Conservation (phyloP, 2,888 invertebrate genomes). For the Lycaena phlaeas region DNA sequence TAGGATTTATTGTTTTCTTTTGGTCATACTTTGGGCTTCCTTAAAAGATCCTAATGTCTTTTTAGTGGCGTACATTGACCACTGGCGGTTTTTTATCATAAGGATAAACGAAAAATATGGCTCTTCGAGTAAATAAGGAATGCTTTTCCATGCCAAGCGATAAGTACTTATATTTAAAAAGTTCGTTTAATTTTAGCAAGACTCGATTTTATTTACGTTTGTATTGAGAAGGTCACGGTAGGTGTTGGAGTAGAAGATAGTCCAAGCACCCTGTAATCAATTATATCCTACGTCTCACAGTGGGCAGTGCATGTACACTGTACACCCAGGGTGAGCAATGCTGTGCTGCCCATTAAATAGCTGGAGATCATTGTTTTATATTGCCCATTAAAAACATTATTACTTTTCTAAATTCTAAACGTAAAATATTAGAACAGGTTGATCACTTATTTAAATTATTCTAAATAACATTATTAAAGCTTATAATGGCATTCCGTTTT, state of each 20-base stretch:
- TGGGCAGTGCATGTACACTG: background rate
- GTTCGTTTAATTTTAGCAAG: too few relatives aligned
- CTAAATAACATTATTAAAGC: too few relatives aligned
- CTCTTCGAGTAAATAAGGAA: background rate
- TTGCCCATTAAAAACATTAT: constrained; percentile 1
- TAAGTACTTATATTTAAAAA: too few relatives aligned
- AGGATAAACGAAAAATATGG: background rate
- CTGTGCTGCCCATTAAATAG: constrained; percentile 3
- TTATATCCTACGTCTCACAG: background rate
- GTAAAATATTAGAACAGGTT: too few relatives aligned
- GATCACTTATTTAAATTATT: too few relatives aligned
- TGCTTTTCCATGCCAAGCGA: too few relatives aligned
- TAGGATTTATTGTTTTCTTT: constrained; percentile 71
- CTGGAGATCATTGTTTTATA: constrained; percentile 4
- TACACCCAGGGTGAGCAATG: constrained; percentile 1
- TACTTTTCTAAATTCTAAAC: too few relatives aligned
- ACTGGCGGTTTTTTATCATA: background rate
- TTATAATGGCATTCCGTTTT: too few relatives aligned
- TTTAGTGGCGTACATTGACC: constrained; percentile 11
- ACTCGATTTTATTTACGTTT: too few relatives aligned
- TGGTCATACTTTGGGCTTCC: constrained; percentile 56
- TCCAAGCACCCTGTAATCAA: background rate
- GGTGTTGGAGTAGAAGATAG: too few relatives aligned
- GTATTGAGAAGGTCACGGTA: too few relatives aligned
- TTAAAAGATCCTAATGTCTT: constrained; percentile 22